A percentile compares a stretch with the other conserved stretches of the same genome.
These are phyloP conservation scores for Archocentrus centrarchus DNA, from an alignment of 2,113 vertebrate species.

Conservation along the genomic window DNA sequence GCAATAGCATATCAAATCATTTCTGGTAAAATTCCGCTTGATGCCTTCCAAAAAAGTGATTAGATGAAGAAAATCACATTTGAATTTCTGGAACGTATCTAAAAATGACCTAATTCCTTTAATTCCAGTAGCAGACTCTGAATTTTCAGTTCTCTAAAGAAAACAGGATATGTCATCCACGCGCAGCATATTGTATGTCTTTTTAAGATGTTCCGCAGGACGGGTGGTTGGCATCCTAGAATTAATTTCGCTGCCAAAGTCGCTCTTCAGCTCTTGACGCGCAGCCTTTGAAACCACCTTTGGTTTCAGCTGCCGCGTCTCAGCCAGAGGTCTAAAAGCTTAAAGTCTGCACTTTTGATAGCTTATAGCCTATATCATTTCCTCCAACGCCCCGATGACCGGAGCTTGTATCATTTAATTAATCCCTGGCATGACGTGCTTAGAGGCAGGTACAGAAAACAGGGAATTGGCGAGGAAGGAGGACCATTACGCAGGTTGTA, in stretches of 20 bases:
- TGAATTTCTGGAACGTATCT: background rate
- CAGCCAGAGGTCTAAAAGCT: slow-evolving; percentile 52
- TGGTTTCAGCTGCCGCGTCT: slow-evolving; percentile 49
- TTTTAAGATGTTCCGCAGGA: slow-evolving; percentile 39
- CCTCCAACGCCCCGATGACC: slow-evolving; percentile 57
- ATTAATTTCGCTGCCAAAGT: slow-evolving; percentile 33
- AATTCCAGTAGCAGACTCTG: background rate
- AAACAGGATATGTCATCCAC: slow-evolving; percentile 11
- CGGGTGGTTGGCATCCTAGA: slow-evolving; percentile 28
- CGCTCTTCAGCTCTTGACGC: slow-evolving; percentile 25
- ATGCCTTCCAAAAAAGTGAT: background rate
- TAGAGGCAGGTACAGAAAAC: slow-evolving; percentile 68
- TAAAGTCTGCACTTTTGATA: slow-evolving; percentile 26
- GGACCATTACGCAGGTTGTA: slow-evolving; percentile 79
- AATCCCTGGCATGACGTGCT: slow-evolving; percentile 65
- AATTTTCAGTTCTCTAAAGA: background rate
- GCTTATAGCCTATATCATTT: slow-evolving; percentile 62
- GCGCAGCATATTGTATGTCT: slow-evolving; percentile 13
- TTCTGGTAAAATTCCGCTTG: background rate
- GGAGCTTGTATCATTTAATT: slow-evolving; percentile 71
- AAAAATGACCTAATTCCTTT: background rate
- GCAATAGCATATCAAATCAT: background rate
- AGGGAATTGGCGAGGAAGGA: slow-evolving; percentile 58
- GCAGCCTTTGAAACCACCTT: slow-evolving; percentile 64
- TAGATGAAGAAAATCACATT: background rate